Evolutionary conservation across 2,797 vertebrate genomes (phyloP), one percentile per base, ranked within the genome.

Genomic region (Momotus momota): DNA sequence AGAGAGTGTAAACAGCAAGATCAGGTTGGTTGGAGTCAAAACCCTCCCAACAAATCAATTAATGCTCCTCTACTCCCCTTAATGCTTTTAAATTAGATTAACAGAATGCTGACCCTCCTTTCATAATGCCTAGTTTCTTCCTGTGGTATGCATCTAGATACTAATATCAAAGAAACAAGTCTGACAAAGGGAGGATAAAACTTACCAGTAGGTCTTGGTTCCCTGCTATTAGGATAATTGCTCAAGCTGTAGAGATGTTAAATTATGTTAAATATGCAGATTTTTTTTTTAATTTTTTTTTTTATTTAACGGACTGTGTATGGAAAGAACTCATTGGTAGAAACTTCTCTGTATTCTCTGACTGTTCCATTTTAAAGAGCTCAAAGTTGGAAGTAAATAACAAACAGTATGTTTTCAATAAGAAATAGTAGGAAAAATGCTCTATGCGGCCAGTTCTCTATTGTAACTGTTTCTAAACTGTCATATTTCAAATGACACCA

Each of bases 191-290:
- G 91, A 94, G 93, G 80, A 80, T 94, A 95, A 91, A 94, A 93
- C 74, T 94, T 96, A 96, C 89, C 87, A 93, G 91, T 89, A 92
- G 90, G 89, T 26, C 75, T 70, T 60, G 86, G 79, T 92, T 96
- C 94, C 97, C 94, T 96, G 96, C 90, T 96, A 96, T 94, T 96
- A 97, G 49, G 88, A 91, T 97, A 96, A 96, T 96, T 95, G 79
- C 83, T 64, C 52, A 90, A 74, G 46, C 89, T 87, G 83, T 83
- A 86, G 88, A 95, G 89, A 92, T 94, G 86, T 43, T 95, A 95
- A 95, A 95, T 95, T 93, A 90, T 88, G 78, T 65, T 94, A 95
- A 97, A 90, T 88, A 94, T 67, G 54, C 73, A 87, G 55, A 69
- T 9, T 48, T 67, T 15, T 7, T 35, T 35, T n/a, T n/a, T n/a